phyloP scores from a whole-genome alignment of 1,140 invertebrate species.

The Druon quercuslanigerum region DNA sequence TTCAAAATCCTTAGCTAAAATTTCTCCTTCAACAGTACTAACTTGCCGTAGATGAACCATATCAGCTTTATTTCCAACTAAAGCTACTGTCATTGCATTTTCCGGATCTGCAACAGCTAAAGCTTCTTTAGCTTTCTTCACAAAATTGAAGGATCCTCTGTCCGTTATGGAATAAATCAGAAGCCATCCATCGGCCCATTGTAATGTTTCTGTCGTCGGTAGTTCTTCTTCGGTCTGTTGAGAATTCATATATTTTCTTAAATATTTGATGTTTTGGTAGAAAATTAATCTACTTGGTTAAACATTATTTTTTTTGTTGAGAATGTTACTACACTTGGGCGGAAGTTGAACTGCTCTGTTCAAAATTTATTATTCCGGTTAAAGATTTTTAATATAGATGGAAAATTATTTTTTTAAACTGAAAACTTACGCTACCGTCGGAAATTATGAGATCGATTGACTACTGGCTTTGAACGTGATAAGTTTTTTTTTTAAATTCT shows the following conservation, averaged over 20 bases:
- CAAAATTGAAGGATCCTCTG: conserved; percentile 89
- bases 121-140: conserved; percentile 84
- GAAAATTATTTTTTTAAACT: too few species aligned
- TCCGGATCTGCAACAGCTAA: conserved; percentile 78
- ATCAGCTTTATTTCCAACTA: conserved; percentile 94
- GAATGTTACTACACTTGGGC: too few species aligned
- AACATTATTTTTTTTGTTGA: too few species aligned
- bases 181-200: conserved; percentile 92
- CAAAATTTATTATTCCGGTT: too few species aligned
- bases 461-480: too few species aligned
- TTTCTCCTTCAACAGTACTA: conserved; percentile 90
- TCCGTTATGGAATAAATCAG: conserved; percentile 95
- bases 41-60: conserved; percentile 95
- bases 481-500: too few species aligned
- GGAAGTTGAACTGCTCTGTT: too few species aligned
- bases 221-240: conserved; percentile 81
- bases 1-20: conserved; percentile 90
- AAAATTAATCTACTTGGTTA: too few species aligned
- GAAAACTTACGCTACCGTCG: too few species aligned
- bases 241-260: neutral
- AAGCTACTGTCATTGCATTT: conserved; percentile 83
- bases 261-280: too few species aligned
- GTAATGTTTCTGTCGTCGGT: conserved; percentile 84
- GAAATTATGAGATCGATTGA: too few species aligned
- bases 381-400: too few species aligned